Evolutionary conservation across 1,140 invertebrate species (phyloP), one percentile per base, ranked within the genome.

Genomic region (Platyscapa corneri): DNA sequence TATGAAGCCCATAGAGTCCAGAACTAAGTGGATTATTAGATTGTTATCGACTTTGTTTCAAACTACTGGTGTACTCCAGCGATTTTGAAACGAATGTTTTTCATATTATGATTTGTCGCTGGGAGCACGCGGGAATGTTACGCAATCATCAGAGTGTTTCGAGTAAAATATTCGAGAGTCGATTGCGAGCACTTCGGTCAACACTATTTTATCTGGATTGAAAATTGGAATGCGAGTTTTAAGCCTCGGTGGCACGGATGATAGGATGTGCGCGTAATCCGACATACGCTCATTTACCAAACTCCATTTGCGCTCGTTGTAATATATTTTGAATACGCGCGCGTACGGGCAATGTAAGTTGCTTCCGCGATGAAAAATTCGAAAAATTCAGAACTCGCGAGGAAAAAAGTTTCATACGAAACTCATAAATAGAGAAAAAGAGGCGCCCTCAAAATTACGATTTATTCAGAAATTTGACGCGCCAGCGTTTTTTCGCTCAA

Each of bases 381-480:
- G 34, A 18, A 74, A 74, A 74, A 74, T 74, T 18, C 18, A 42
- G 37, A n/a, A 27, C 70, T 37, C 70, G 14, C 75, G 75, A 76
- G 46, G 20, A 5, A 53, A 53, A 53, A 53, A 53, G 7, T 60
- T 60, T 60, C 56, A 60, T 60, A 60, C 56, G 56, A 27, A 60
- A 60, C 23, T 23, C 56, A 27, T 60, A 60, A 60, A 60, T 3
- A 42, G 37, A 74, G 42, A 42, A 37, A 30, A 16, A 65, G 34
- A 32, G 23, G 56, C 60, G 27, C n/a, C 46, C 67, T 80, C 39
- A 65, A 80, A 80, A 80, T 80, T 80, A 53, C 60, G 60, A 80
- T 80, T 80, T 67, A 74, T 74, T 67, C 60, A n/a, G 60, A 10
- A 20, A 32, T 53, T 81, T 81, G 64, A 16, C 46, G 67, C 34